Evolutionary conservation across 1,140 invertebrate genomes (phyloP).

Genomic region (Sminthurides bifidus): DNA sequence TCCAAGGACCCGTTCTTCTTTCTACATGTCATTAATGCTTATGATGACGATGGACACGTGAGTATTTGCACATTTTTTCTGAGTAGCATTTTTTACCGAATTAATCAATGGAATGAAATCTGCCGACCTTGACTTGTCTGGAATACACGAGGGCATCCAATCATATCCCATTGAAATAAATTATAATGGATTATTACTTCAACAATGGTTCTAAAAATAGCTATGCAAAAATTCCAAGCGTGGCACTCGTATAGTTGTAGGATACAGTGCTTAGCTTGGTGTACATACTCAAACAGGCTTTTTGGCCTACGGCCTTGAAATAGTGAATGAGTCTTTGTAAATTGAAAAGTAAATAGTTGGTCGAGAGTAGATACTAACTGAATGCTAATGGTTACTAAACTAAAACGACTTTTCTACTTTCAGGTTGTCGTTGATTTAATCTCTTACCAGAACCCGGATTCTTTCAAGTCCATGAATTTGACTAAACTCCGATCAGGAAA

Average conservation of each 20-base stretch:
- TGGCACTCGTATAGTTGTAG: not conserved
- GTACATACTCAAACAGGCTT: not conserved
- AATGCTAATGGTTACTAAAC: not conserved
- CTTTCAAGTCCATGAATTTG: slow-evolving; percentile 36
- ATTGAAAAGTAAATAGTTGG: not conserved
- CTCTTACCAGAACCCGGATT: slow-evolving; percentile 11
- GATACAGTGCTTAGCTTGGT: not conserved
- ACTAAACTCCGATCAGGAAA: slow-evolving; percentile 33
- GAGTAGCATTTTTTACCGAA: not conserved
- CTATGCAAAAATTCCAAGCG: not conserved
- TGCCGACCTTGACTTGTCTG: not conserved
- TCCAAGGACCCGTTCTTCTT: slow-evolving; percentile 40
- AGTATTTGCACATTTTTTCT: not conserved
- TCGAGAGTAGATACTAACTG: too few species aligned
- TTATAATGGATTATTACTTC: too few species aligned
- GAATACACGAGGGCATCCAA: too few species aligned
- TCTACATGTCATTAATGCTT: slow-evolving; percentile 45
- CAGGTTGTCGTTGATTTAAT: slow-evolving; percentile 14
- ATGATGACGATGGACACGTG: slow-evolving; percentile 42
- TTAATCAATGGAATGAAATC: not conserved
- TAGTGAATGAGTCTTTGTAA: not conserved
- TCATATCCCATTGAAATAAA: too few species aligned
- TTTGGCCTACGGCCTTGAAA: not conserved
- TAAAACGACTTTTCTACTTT: not conserved
- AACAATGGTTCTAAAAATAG: too few species aligned